Percentiles rank a stretch among this genome's conserved stretches.
phyloP scores from a whole-genome alignment of 1,140 invertebrate species.

The Sweltsa coloradensis region DNA sequence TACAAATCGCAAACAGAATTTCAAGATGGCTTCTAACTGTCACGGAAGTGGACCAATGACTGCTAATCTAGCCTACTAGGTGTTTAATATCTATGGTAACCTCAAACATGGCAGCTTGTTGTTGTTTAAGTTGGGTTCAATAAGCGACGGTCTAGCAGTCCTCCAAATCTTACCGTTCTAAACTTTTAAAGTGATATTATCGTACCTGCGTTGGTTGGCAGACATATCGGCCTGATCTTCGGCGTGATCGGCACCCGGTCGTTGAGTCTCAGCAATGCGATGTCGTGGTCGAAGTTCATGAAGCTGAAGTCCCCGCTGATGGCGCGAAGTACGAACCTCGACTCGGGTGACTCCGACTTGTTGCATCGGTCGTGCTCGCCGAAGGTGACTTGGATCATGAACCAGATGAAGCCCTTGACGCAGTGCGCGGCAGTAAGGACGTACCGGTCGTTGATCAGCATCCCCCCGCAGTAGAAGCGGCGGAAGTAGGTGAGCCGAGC shows the following conservation, averaged over 20 bases:
- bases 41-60: too few relatives aligned
- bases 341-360: constrained; percentile 51
- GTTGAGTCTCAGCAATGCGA: constrained; percentile 65
- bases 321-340: constrained; percentile 57
- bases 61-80: too few relatives aligned
- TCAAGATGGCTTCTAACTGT: too few relatives aligned
- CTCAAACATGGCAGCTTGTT: too few relatives aligned
- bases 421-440: constrained; percentile 73
- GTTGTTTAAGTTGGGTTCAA: too few relatives aligned
- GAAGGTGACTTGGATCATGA: constrained; percentile 77
- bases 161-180: too few relatives aligned
- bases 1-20: too few relatives aligned
- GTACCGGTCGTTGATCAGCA: constrained; percentile 68
- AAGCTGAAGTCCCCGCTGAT: constrained; percentile 66
- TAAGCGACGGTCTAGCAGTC: too few relatives aligned
- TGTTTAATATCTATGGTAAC: too few relatives aligned
- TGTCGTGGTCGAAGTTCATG: constrained; percentile 74
- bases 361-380: constrained; percentile 73
- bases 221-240: constrained; percentile 62
- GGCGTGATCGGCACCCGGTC: constrained; percentile 59
- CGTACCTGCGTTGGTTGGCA: constrained; percentile 52
- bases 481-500: constrained; percentile 59
- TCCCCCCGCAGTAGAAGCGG: constrained; percentile 75
- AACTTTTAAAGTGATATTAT: too few relatives aligned
- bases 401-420: constrained; percentile 65